Conservation (phyloP, 2,113 vertebrate species). For the Hemiprocne comata region DNA sequence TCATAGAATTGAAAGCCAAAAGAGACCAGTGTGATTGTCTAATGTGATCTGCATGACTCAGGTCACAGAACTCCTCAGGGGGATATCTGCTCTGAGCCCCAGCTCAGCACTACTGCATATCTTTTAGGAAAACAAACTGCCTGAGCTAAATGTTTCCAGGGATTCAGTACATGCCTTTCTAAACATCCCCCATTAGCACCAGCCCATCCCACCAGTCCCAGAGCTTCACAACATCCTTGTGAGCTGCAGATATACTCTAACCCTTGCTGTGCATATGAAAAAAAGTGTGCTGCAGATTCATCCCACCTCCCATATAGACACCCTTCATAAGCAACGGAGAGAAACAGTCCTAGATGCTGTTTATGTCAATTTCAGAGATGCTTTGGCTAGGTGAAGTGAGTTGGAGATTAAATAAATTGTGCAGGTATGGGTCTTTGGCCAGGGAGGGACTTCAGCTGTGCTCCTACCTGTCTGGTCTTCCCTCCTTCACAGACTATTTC, state of each 20-base stretch:
- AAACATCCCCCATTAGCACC: background rate
- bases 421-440: background rate
- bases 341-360: background rate
- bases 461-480: background rate
- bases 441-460: background rate
- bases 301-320: background rate
- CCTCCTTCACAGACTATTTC: background rate
- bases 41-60: slow-evolving; percentile 17
- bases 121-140: slow-evolving; percentile 35
- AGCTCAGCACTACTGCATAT: background rate
- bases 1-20: slow-evolving; percentile 6
- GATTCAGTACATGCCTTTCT: background rate
- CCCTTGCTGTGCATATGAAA: background rate
- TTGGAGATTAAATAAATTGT: background rate
- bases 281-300: fast-evolving
- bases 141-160: slow-evolving; percentile 15
- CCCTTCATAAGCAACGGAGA: background rate
- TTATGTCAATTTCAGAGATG: background rate
- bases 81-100: background rate
- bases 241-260: background rate
- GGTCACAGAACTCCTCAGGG: slow-evolving; percentile 21
- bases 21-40: background rate
- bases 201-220: background rate
- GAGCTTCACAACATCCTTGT: background rate
- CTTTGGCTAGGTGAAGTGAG: background rate